phyloP scores from a whole-genome alignment of 2,113 vertebrate genomes.

The Cromileptes altivelis region DNA sequence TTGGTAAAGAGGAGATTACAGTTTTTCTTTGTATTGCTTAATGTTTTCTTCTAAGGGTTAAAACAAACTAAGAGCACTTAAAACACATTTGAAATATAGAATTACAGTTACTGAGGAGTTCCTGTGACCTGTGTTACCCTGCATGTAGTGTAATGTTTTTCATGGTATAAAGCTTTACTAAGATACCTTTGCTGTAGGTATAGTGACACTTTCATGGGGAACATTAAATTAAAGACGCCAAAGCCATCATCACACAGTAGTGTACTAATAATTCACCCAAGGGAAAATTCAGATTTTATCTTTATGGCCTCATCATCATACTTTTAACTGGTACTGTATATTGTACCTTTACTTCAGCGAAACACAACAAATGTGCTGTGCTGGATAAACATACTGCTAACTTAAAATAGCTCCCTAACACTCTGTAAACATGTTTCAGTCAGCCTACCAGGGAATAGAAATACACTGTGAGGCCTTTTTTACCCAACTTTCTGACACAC shows the following conservation, averaged over 20 bases:
- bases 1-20: neutral
- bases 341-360: neutral
- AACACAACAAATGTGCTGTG: neutral
- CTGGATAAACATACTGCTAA: neutral
- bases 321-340: neutral
- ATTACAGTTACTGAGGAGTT: neutral
- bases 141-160: no score
- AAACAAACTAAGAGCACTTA: neutral
- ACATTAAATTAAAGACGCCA: no score
- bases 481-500: neutral
- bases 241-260: no score
- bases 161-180: no score
- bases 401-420: neutral
- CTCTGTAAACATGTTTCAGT: neutral
- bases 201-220: no score
- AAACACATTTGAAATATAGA: neutral
- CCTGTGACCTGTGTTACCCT: neutral
- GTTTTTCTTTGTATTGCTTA: neutral
- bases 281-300: no score
- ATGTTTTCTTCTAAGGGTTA: neutral
- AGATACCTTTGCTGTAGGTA: no score
- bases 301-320: no score
- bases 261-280: no score
- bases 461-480: neutral
- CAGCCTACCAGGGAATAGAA: neutral